phyloP scores from a whole-genome alignment of 2,888 invertebrate species.

The Physocephala rufipes region DNA sequence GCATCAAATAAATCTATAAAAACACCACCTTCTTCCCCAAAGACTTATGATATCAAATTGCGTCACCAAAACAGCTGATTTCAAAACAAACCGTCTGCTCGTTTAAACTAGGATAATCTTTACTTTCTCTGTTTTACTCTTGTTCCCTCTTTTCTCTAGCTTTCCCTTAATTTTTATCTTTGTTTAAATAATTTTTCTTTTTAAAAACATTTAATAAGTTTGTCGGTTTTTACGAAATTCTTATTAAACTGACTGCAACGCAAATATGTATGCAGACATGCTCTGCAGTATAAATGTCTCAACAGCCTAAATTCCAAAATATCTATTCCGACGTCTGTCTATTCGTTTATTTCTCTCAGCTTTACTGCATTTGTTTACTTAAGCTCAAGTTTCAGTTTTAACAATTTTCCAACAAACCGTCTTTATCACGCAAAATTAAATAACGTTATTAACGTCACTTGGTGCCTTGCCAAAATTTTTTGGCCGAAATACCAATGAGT shows the following conservation, averaged over 20 bases:
- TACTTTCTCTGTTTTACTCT: neutral
- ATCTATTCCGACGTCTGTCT: conserved; percentile 1
- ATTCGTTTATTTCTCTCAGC: neutral
- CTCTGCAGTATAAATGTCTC: too few species aligned
- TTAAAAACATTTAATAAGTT: neutral
- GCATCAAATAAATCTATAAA: too few species aligned
- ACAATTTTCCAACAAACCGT: conserved; percentile 23
- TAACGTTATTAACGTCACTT: conserved; percentile 23
- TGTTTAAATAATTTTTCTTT: neutral
- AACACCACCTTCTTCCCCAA: neutral
- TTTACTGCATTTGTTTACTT: conserved; percentile 1
- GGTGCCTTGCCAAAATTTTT: neutral
- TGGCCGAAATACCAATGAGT: neutral
- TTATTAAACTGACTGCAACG: neutral
- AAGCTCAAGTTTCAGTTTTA: conserved; percentile 5
- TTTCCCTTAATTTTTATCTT: neutral
- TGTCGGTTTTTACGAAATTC: neutral
- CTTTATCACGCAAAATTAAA: conserved; percentile 29
- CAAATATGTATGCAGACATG: too few species aligned
- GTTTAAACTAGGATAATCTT: too few species aligned
- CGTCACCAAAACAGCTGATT: too few species aligned
- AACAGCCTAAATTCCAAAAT: neutral
- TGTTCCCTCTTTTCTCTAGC: neutral
- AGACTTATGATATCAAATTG: too few species aligned
- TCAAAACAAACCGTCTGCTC: too few species aligned